phyloP scores from a whole-genome alignment of 2,797 vertebrate species.

The Sitta carolinensis region DNA sequence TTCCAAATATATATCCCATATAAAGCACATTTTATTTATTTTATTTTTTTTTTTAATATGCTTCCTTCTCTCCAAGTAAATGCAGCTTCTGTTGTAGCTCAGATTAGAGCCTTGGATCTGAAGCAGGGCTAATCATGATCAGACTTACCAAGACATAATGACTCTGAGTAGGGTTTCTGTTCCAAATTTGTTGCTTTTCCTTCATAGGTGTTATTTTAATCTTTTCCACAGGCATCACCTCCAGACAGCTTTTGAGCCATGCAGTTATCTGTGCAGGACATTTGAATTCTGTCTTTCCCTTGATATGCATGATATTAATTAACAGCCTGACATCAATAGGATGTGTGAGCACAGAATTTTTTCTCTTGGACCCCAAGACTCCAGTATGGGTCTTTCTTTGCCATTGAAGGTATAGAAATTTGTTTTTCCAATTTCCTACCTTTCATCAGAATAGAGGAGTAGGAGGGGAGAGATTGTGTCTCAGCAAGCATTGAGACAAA shows the following conservation, averaged over 20 bases:
- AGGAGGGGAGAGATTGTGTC: fast-evolving
- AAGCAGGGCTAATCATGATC: background rate
- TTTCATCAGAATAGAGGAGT: background rate
- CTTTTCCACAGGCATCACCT: background rate
- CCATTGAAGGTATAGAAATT: background rate
- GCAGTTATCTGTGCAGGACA: background rate
- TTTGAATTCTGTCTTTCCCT: background rate
- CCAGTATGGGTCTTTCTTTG: background rate
- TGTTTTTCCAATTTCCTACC: background rate
- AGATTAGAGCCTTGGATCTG: background rate
- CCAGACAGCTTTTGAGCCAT: background rate
- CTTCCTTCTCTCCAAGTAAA: background rate
- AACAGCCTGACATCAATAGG: background rate
- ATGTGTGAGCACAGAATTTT: background rate
- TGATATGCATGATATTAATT: background rate
- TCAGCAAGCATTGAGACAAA: background rate
- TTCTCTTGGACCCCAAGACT: background rate
- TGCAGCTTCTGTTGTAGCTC: background rate
- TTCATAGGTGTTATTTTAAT: background rate
- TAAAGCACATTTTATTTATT: background rate
- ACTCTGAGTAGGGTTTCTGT: background rate
- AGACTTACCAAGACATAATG: background rate
- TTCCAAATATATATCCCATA: background rate
- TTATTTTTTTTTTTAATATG: background rate
- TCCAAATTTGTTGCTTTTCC: background rate